Evolutionary conservation across 2,797 vertebrate species (phyloP).

Genomic region (Galagoides demidoff): DNA sequence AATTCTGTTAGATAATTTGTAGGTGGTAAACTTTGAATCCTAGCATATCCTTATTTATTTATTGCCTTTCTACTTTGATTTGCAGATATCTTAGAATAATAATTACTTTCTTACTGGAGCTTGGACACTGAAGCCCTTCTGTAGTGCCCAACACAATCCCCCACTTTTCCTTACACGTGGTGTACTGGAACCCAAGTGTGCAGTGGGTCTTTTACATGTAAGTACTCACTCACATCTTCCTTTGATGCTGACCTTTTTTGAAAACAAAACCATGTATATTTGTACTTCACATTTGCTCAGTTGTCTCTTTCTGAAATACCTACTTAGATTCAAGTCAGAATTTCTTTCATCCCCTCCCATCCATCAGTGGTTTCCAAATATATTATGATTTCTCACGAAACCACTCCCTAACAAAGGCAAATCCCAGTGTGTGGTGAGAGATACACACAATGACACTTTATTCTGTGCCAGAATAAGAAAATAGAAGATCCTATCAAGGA

Average conservation of each 20-base stretch:
- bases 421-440: not conserved
- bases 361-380: not conserved
- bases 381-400: not conserved
- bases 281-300: not conserved
- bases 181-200: not conserved
- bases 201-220: not conserved
- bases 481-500: not conserved
- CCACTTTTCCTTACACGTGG: not conserved
- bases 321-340: not conserved
- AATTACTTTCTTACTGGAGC: not conserved
- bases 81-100: not conserved
- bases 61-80: not conserved
- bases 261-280: not conserved
- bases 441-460: not conserved
- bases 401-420: not conserved
- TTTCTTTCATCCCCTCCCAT: not conserved
- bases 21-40: not conserved
- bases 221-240: not conserved
- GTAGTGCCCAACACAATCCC: too few species aligned
- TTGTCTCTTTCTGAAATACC: not conserved
- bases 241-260: not conserved
- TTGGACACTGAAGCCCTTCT: not conserved
- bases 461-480: not conserved
- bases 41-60: not conserved
- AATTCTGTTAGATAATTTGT: conserved; percentile 25